These are phyloP conservation scores for Nicator chloris DNA, from an alignment of 2,113 vertebrate species.

Conservation along the genomic window DNA sequence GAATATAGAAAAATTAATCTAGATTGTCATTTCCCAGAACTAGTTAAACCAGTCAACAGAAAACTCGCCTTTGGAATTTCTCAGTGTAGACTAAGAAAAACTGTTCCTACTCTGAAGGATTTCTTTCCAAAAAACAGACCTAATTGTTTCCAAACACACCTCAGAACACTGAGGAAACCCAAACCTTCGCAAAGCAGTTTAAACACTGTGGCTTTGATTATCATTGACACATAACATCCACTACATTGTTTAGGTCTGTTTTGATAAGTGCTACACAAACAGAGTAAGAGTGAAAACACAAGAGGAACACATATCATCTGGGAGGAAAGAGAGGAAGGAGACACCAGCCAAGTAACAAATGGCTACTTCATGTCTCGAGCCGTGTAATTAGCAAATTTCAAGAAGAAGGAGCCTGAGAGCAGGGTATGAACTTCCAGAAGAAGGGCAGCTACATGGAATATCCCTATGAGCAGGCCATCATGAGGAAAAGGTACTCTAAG, in stretches of 20 bases:
- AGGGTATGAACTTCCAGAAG: not conserved
- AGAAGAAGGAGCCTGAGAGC: not conserved
- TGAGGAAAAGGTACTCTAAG: not conserved
- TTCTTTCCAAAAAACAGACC: not conserved
- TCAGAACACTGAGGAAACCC: not conserved
- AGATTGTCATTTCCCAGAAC: not conserved
- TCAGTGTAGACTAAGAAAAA: not conserved
- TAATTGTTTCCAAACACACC: constrained; percentile 23
- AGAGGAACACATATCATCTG: not conserved
- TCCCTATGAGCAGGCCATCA: not conserved
- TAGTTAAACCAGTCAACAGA: not conserved
- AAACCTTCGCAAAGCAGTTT: not conserved
- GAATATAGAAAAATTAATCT: not conserved
- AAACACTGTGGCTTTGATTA: constrained; percentile 7
- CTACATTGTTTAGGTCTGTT: constrained; percentile 3
- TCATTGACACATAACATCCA: not conserved
- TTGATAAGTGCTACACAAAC: constrained; percentile 6
- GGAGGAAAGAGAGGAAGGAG: not conserved
- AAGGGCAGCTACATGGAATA: not conserved
- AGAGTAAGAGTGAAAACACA: constrained; percentile 3
- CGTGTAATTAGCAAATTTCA: not conserved
- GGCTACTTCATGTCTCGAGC: not conserved
- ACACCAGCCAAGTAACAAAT: constrained; percentile 2
- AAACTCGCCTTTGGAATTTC: not conserved
- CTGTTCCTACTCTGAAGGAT: not conserved